Percentiles rank a stretch among this genome's conserved stretches.
Evolutionary conservation across 2,113 vertebrate genomes (phyloP).

Genomic region (Siniperca chuatsi): DNA sequence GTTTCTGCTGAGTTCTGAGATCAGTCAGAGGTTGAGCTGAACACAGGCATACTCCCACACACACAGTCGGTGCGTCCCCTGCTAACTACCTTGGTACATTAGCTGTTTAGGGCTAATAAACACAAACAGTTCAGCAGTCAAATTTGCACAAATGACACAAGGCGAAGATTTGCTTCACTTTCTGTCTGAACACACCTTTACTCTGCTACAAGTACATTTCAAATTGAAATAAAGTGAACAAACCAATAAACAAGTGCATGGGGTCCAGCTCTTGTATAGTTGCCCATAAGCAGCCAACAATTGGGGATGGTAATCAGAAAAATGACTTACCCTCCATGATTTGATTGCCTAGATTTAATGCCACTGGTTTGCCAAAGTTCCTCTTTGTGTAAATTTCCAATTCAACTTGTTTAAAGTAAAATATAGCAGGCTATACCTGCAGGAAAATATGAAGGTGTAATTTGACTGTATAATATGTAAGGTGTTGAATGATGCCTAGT

Average conservation of each 20-base stretch:
- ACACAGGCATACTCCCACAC: too few species aligned
- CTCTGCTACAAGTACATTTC: background rate
- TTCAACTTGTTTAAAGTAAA: slow-evolving; percentile 26
- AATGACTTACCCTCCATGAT: background rate
- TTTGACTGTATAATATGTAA: slow-evolving; percentile 54
- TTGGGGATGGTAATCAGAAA: slow-evolving; percentile 1
- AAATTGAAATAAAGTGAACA: background rate
- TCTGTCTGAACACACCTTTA: background rate
- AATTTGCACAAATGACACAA: background rate
- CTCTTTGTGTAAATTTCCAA: slow-evolving; percentile 20
- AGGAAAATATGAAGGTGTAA: slow-evolving; percentile 42
- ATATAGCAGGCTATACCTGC: slow-evolving; percentile 24
- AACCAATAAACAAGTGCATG: background rate
- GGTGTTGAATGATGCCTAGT: slow-evolving; percentile 64
- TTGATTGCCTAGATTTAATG: slow-evolving; percentile 11
- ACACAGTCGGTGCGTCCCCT: too few species aligned
- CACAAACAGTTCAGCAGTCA: background rate
- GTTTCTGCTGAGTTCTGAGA: background rate
- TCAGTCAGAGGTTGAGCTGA: background rate
- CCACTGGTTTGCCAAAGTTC: slow-evolving; percentile 16
- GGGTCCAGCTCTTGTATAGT: background rate
- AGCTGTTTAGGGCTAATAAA: background rate
- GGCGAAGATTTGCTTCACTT: background rate
- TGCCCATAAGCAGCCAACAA: background rate
- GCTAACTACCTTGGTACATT: background rate